phyloP scores from a whole-genome alignment of 2,888 invertebrate genomes.

The Hypselothyrea guttata region DNA sequence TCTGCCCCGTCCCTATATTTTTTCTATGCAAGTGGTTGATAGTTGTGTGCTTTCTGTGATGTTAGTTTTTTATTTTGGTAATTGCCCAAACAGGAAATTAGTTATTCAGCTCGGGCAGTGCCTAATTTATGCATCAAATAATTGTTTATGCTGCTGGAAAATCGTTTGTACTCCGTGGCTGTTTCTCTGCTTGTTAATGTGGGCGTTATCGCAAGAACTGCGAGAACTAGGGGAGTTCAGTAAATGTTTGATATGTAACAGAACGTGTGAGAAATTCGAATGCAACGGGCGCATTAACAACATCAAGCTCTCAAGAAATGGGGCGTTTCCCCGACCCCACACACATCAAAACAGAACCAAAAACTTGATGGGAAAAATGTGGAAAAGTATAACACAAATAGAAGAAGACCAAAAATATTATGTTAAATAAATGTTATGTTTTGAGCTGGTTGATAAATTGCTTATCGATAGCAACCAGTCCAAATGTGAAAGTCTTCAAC shows the following conservation, averaged over 20 bases:
- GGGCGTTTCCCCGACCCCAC: constrained; percentile 27
- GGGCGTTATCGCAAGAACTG: constrained; percentile 54
- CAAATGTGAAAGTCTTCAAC: constrained; percentile 29
- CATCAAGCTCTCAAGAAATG: constrained; percentile 30
- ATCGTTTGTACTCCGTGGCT: constrained; percentile 51
- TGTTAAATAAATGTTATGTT: constrained; percentile 7
- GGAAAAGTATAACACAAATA: constrained; percentile 20
- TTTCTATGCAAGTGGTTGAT: no score
- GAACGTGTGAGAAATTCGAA: constrained; percentile 68
- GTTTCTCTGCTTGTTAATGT: constrained; percentile 69
- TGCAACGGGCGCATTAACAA: constrained; percentile 13
- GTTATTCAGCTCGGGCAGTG: constrained; percentile 59
- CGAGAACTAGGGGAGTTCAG: constrained; percentile 2
- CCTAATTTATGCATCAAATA: constrained; percentile 66
- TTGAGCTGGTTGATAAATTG: constrained; percentile 60
- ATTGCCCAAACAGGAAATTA: constrained; percentile 72
- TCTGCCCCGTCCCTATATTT: neutral
- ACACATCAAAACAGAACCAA: neutral
- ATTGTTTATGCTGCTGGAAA: constrained; percentile 70
- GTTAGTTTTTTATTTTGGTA: constrained; percentile 44
- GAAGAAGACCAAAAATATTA: neutral
- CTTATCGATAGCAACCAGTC: constrained; percentile 49
- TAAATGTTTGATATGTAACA: constrained; percentile 56
- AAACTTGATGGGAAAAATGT: constrained; percentile 45
- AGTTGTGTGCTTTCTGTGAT: no score